A percentile compares a stretch with the other conserved stretches of the same genome.
Conservation (phyloP, 2,888 invertebrate genomes). For the Druceiella hillmani region DNA sequence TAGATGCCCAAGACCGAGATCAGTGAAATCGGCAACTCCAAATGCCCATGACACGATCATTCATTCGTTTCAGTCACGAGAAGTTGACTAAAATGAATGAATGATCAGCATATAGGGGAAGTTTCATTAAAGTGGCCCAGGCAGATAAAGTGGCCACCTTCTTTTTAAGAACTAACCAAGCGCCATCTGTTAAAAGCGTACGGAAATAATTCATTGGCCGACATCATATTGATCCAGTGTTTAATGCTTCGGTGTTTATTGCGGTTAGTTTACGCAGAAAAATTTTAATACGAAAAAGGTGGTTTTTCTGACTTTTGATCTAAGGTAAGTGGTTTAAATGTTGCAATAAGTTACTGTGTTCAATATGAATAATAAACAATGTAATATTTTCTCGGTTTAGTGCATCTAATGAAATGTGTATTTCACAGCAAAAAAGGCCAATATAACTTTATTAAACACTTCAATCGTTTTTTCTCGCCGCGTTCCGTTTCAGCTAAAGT, state of each 20-base stretch:
- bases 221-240: constrained; percentile 9
- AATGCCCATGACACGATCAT: too few relatives aligned
- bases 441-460: constrained; percentile 9
- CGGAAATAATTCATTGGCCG: constrained; percentile 11
- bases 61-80: too few relatives aligned
- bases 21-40: too few relatives aligned
- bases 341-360: too few relatives aligned
- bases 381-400: too few relatives aligned
- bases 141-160: constrained; percentile 8
- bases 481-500: too few relatives aligned
- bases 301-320: constrained; percentile 8
- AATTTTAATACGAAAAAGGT: constrained; percentile 9
- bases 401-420: constrained; percentile 6
- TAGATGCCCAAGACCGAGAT: too few relatives aligned
- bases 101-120: too few relatives aligned
- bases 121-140: constrained; percentile 8
- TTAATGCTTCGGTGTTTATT: too few relatives aligned
- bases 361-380: too few relatives aligned
- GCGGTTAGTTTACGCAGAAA: constrained; percentile 7
- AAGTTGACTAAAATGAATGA: background rate
- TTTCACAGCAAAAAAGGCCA: constrained; percentile 9
- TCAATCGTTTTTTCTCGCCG: too few relatives aligned
- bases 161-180: constrained; percentile 6
- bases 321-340: constrained; percentile 6
- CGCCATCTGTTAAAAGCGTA: constrained; percentile 9